phyloP scores from a whole-genome alignment of 1,140 invertebrate species.

The Drosophila suzukii region DNA sequence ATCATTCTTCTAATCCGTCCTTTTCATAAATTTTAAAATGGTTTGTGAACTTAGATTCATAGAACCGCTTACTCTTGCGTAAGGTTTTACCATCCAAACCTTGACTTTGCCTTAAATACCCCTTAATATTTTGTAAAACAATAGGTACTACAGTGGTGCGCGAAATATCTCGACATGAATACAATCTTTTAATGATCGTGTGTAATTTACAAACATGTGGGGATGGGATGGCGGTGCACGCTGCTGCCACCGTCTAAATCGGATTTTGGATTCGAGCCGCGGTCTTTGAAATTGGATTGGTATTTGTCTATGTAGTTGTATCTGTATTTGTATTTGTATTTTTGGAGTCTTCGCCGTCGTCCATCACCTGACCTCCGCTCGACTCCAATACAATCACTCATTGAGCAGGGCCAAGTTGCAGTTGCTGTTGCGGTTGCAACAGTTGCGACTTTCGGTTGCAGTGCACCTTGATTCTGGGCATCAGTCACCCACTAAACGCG shows the following conservation, averaged over 20 bases:
- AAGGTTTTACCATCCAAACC: not conserved
- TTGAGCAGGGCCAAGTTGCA: conserved; percentile 16
- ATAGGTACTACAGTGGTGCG: conserved; percentile 7
- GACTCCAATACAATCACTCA: conserved; percentile 73
- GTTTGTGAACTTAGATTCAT: too few species aligned
- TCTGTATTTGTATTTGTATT: conserved; percentile 10
- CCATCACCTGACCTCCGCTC: conserved; percentile 75
- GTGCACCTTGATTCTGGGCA: conserved; percentile 70
- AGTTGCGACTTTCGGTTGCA: conserved; percentile 62
- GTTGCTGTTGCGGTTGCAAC: conserved; percentile 8
- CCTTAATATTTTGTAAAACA: not conserved
- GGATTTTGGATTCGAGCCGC: conserved; percentile 7
- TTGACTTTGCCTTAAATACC: not conserved
- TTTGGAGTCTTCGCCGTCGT: conserved; percentile 36
- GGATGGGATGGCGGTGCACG: conserved; percentile 32
- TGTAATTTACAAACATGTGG: conserved; percentile 78
- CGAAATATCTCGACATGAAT: conserved; percentile 79
- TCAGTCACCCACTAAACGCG: conserved; percentile 75
- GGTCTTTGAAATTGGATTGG: conserved; percentile 10
- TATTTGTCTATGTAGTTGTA: conserved; percentile 1
- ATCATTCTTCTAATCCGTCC: too few species aligned
- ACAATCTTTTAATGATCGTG: conserved; percentile 83
- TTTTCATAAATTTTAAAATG: too few species aligned
- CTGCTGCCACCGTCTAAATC: conserved; percentile 12
- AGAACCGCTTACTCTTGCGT: not conserved